Evolutionary conservation across 2,888 invertebrate genomes (phyloP).

Genomic region (Drosophila aldrichi): DNA sequence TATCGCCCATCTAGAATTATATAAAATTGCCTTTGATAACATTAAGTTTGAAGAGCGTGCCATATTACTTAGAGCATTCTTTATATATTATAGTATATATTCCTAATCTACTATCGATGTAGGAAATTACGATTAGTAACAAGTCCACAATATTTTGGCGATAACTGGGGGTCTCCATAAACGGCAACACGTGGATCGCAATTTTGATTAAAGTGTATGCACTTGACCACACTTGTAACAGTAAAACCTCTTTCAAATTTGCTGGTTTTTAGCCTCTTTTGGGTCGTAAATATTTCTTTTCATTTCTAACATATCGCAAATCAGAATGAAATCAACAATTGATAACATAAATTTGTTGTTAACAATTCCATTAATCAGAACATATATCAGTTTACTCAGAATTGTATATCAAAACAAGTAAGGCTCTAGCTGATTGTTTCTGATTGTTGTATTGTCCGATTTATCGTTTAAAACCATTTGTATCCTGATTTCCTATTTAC

Average conservation of each 20-base stretch:
- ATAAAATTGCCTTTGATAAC: slow-evolving; percentile 23
- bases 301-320: slow-evolving; percentile 20
- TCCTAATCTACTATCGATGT: not conserved
- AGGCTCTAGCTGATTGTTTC: no score
- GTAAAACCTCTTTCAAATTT: no score
- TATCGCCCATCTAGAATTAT: slow-evolving; percentile 60
- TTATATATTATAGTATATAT: not conserved
- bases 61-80: not conserved
- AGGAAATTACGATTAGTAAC: slow-evolving; percentile 16
- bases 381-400: not conserved
- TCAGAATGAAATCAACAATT: slow-evolving; percentile 18
- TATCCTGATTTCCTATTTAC: no score
- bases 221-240: slow-evolving; percentile 10
- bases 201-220: slow-evolving; percentile 8
- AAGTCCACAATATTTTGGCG: not conserved
- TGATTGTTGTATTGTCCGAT: not conserved
- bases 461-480: no score
- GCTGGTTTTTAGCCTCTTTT: not conserved
- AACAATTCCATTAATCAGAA: not conserved
- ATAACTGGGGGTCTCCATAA: slow-evolving; percentile 26
- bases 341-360: slow-evolving; percentile 30
- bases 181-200: slow-evolving; percentile 29
- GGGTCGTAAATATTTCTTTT: slow-evolving; percentile 2
- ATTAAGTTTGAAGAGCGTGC: not conserved
- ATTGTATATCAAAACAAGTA: not conserved